phyloP scores from a whole-genome alignment of 1,140 invertebrate genomes.

The Maconellicoccus hirsutus region DNA sequence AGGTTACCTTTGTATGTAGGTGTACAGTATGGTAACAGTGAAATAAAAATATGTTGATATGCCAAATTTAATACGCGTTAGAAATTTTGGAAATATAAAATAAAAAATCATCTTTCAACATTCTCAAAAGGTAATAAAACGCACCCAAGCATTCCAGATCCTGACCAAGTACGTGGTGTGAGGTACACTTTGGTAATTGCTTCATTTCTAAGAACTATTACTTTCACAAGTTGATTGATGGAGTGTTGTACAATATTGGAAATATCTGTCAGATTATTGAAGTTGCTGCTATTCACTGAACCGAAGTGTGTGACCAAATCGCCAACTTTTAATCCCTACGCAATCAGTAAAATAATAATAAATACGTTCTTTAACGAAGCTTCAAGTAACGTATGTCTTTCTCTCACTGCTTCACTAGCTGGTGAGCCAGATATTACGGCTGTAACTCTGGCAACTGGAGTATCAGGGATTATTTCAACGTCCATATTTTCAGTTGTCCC shows the following conservation, averaged over 20 bases:
- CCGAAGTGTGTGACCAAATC: slow-evolving; percentile 74
- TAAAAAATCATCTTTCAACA: slow-evolving; percentile 42
- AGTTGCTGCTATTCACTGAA: slow-evolving; percentile 63
- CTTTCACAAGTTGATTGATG: slow-evolving; percentile 45
- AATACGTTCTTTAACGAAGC: background rate
- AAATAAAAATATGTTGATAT: no score
- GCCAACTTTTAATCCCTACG: slow-evolving; percentile 59
- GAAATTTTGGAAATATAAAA: no score
- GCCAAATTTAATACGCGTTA: no score
- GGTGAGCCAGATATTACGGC: slow-evolving; percentile 65
- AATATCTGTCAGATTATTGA: slow-evolving; percentile 52
- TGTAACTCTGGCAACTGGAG: slow-evolving; percentile 54
- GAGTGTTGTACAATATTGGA: slow-evolving; percentile 60
- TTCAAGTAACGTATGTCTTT: background rate
- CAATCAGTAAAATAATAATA: slow-evolving; percentile 30
- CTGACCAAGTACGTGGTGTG: slow-evolving; percentile 56
- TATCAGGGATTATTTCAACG: background rate
- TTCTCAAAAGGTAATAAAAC: slow-evolving; percentile 46
- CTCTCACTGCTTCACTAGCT: slow-evolving; percentile 58
- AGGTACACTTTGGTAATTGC: slow-evolving; percentile 43
- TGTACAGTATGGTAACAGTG: no score
- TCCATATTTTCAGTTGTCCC: slow-evolving; percentile 23
- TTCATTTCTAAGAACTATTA: slow-evolving; percentile 46
- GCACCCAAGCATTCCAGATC: slow-evolving; percentile 63
- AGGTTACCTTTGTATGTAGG: no score